Base-by-base conservation (phyloP, 1,140 invertebrate genomes). In the Magallana ariakensis region DNA sequence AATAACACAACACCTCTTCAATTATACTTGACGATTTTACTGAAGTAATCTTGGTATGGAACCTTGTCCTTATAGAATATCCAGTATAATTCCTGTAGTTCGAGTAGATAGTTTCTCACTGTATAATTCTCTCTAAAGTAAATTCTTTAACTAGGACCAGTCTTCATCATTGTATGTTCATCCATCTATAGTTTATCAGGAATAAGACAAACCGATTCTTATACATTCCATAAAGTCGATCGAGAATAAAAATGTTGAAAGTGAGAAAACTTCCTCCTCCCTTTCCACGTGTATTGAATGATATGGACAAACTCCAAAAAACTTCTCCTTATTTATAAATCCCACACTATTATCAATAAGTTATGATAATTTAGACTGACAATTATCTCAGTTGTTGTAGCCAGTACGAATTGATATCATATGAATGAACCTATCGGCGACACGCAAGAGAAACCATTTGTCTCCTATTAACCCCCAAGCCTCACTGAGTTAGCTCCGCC, bases 361-460 rank as follows among this genome's bases (percentile, higher is more conserved):
- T 75, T 75, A 75, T 75, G 66, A 75, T 75, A 75, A 75, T 75
- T 75, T 26, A 22, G 33, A 75, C 22, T 75, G 66, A 75, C 66
- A 75, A 75, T 75, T 75, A 75, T 75, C 66, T 75, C 33, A 75
- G 66, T 75, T 75, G 66, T 75, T 75, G 66, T 75, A 75, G 66
- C 66, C 66, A 75, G 66, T 75, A 46, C 66, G 66, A 75, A 75
- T 75, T 75, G 66, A 75, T 75, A 75, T 75, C 66, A 75, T 75
- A 75, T 75, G 66, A 75, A 75, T 75, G 66, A 75, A 75, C 66
- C 66, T 75, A 75, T 75, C 66, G 66, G 66, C 66, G 66, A 75
- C 66, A 75, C 33, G 22, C 66, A 75, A 75, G 66, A 75, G 66
- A 75, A 75, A 75, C 66, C 66, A 75, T 75, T 75, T 75, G 66